Percentiles rank a stretch among this genome's conserved stretches.
phyloP scores from a whole-genome alignment of 2,888 invertebrate species.

The Listrodromus nycthemerus region DNA sequence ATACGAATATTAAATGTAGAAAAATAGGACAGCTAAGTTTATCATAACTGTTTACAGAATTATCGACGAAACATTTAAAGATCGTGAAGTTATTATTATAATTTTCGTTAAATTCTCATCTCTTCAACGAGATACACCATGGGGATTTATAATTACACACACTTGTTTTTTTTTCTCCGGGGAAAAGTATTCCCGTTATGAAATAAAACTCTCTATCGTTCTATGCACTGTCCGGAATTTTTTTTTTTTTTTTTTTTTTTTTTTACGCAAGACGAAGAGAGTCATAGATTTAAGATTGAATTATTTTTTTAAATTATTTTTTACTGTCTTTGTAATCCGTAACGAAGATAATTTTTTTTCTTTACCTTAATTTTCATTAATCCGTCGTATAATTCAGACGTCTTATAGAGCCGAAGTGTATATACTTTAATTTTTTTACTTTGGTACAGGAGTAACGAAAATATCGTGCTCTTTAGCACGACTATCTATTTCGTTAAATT shows the following conservation, averaged over 20 bases:
- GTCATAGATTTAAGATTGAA: conserved; percentile 49
- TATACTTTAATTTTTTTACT: background rate
- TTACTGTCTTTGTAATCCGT: conserved; percentile 1
- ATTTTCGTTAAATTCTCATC: conserved; percentile 15
- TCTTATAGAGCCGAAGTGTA: conserved; percentile 8
- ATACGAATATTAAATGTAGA: conserved; percentile 79
- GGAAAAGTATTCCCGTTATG: conserved; percentile 5
- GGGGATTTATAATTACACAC: conserved; percentile 25
- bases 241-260: conserved; percentile 23
- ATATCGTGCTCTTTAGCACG: conserved; percentile 18
- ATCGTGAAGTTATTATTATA: conserved; percentile 46
- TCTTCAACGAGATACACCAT: conserved; percentile 44
- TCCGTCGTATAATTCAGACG: conserved; percentile 17
- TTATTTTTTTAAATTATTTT: conserved; percentile 41
- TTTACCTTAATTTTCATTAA: background rate
- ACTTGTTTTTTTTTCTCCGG: conserved; percentile 19
- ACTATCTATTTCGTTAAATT: background rate
- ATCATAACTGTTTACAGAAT: conserved; percentile 58
- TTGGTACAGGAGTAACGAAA: background rate
- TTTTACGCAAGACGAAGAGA: conserved; percentile 22
- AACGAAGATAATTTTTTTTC: conserved; percentile 6
- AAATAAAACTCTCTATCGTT: conserved; percentile 30
- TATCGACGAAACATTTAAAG: conserved; percentile 59
- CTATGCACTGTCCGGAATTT: conserved; percentile 19
- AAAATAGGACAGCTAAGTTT: conserved; percentile 79